Conservation (phyloP, 64 coral and sea anemone genomes). For the Cladopsammia gracilis region DNA sequence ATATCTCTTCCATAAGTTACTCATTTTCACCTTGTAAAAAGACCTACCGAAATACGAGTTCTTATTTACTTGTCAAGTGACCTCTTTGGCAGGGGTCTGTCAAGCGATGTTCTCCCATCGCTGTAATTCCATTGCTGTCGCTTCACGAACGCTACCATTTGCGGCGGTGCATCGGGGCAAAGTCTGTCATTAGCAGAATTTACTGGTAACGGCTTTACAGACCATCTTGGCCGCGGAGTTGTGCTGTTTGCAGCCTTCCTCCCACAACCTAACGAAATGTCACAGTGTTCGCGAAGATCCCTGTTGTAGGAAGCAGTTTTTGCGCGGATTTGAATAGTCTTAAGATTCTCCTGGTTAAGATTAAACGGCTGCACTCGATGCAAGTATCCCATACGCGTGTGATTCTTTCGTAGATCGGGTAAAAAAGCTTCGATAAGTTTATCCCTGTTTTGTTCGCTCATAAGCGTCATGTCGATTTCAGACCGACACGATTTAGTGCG, state of each 20-base stretch:
- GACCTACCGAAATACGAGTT: neutral
- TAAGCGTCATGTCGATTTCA: slow-evolving; percentile 71
- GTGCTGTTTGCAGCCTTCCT: slow-evolving; percentile 80
- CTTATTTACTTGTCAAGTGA: slow-evolving; percentile 52
- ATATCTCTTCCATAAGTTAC: neutral
- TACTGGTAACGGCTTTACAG: slow-evolving; percentile 75
- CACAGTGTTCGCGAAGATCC: slow-evolving; percentile 71
- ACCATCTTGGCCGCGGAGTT: slow-evolving; percentile 82
- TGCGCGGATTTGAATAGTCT: slow-evolving; percentile 91
- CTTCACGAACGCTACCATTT: slow-evolving; percentile 83
- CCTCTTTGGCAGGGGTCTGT: slow-evolving; percentile 67
- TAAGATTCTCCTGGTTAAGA: slow-evolving; percentile 85
- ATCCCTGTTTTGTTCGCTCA: slow-evolving; percentile 75
- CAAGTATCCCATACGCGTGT: slow-evolving; percentile 72
- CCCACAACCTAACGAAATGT: slow-evolving; percentile 75
- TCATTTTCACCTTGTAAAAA: neutral
- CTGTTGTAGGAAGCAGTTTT: slow-evolving; percentile 78
- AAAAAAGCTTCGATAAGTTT: slow-evolving; percentile 76
- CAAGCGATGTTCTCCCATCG: slow-evolving; percentile 36
- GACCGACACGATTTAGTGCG: slow-evolving; percentile 73
- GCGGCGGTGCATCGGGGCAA: slow-evolving; percentile 62
- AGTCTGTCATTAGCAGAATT: slow-evolving; percentile 80
- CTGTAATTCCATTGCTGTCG: slow-evolving; percentile 80
- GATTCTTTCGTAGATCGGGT: slow-evolving; percentile 76
- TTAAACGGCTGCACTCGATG: slow-evolving; percentile 75